Evolutionary conservation across 2,888 invertebrate genomes (phyloP).

Genomic region (Sicus ferrugineus): DNA sequence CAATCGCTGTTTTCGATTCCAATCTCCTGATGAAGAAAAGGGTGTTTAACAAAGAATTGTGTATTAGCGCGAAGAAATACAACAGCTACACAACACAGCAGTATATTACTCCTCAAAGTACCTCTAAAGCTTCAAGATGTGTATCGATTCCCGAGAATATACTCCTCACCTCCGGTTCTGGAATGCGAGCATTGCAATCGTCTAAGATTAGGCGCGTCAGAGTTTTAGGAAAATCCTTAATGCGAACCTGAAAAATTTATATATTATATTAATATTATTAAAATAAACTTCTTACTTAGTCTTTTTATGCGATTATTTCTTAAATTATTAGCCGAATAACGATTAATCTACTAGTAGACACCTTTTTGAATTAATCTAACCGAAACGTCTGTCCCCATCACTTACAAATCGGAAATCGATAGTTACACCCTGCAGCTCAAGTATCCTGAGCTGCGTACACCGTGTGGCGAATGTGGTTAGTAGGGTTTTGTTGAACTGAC

Average conservation of each 20-base stretch:
- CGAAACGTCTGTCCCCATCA: no score
- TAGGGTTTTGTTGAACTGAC: constrained; percentile 54
- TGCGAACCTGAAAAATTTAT: constrained; percentile 67
- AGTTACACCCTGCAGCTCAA: constrained; percentile 59
- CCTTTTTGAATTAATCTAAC: background rate
- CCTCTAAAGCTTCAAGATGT: constrained; percentile 56
- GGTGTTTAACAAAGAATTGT: background rate
- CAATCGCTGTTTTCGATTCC: constrained; percentile 77
- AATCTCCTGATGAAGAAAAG: constrained; percentile 67
- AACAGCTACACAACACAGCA: background rate
- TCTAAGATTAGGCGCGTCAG: constrained; percentile 68
- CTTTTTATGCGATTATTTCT: no score
- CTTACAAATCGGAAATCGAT: constrained; percentile 59
- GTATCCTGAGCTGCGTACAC: constrained; percentile 50
- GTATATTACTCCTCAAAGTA: no score
- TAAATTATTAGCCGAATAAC: no score
- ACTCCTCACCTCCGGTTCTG: constrained; percentile 49
- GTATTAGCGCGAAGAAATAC: background rate
- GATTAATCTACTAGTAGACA: background rate
- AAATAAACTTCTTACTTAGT: background rate
- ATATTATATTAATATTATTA: background rate
- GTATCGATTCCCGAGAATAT: constrained; percentile 61
- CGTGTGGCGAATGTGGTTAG: constrained; percentile 51
- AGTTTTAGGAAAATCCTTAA: constrained; percentile 72
- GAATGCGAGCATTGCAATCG: constrained; percentile 55